Base-by-base conservation (phyloP, 2,113 vertebrate genomes). In the Chascanopsetta lugubris region DNA sequence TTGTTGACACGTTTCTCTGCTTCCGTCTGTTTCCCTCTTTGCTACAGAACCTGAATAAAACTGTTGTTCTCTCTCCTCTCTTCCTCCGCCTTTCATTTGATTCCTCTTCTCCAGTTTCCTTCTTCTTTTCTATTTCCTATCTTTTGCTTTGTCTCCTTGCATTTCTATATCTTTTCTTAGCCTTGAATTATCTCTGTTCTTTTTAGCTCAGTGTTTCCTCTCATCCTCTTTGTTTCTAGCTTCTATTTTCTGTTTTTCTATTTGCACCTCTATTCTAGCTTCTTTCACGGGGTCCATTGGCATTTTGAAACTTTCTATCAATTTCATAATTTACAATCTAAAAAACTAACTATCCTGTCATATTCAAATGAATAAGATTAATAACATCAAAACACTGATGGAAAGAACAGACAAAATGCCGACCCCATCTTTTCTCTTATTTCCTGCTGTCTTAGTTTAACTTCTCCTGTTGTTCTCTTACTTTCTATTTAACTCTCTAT, bases 21-120 rank as follows among this genome's bases (percentile, higher is more conserved):
- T 72, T 26, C 67, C 46, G 46, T 82, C 55, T 76, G 36, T 70
- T 61, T 30, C 64, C 34, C 65, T 77, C 61, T 40, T 57, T 57
- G 47, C 54, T 77, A 76, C 76, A 66, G 70, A 82, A 75, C 78
- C 79, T 86, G 11, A 88, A 86, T 88, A 84, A 88, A 89, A 56
- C 21, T 11, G 4, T 70, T 65, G n/a, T 61, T 67, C 43, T 30
- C 63, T 61, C 55, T 72, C 25, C 51, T 68, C 25, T 58, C 46
- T 20, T 64, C 46, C 72, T 65, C 64, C 72, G 57, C 55, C 62
- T 9, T 62, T 72, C 42, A 61, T 59, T 72, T 22, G 10, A 24
- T 17, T 45, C 21, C 3, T 6, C 21, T 56, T 66, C 46, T 74
- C 20, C 34, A 13, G 2, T 24, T 13, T 38, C 5, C 45, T 8